Conservation (phyloP, 2,113 vertebrate genomes). For the Carlito syrichta region DNA sequence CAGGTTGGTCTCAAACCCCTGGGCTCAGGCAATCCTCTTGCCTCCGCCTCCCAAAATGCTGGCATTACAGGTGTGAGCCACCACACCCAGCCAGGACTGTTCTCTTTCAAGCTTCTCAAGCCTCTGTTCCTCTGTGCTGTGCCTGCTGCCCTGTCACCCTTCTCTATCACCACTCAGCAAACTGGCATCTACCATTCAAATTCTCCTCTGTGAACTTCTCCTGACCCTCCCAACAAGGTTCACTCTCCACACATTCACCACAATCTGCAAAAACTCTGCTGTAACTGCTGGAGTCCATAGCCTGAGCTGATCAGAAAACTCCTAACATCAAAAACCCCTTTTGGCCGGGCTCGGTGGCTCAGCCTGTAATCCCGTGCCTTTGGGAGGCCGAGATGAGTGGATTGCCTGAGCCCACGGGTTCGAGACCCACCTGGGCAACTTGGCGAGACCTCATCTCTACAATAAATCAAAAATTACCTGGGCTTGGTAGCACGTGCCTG, state of each 20-base stretch:
- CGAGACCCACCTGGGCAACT: no score
- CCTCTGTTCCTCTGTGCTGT: neutral
- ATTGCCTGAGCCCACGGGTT: no score
- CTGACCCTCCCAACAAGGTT: neutral
- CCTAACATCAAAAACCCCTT: neutral
- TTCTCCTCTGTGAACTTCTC: neutral
- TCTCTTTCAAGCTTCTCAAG: neutral
- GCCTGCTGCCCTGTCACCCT: neutral
- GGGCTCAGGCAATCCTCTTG: no score
- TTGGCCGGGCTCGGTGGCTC: neutral
- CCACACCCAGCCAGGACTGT: neutral
- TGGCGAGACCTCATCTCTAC: no score
- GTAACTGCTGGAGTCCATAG: neutral
- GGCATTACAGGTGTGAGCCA: no score
- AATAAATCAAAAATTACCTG: no score
- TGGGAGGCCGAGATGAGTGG: no score
- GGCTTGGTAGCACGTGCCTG: no score
- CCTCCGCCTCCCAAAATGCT: no score
- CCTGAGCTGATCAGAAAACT: neutral
- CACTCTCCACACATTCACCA: fast-evolving
- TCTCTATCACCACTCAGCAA: neutral
- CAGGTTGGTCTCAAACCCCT: no score
- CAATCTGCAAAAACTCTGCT: neutral
- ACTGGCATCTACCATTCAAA: neutral
- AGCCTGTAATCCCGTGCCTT: no score